phyloP scores from a whole-genome alignment of 2,797 vertebrate species.

The Pangasius mekongensis region DNA sequence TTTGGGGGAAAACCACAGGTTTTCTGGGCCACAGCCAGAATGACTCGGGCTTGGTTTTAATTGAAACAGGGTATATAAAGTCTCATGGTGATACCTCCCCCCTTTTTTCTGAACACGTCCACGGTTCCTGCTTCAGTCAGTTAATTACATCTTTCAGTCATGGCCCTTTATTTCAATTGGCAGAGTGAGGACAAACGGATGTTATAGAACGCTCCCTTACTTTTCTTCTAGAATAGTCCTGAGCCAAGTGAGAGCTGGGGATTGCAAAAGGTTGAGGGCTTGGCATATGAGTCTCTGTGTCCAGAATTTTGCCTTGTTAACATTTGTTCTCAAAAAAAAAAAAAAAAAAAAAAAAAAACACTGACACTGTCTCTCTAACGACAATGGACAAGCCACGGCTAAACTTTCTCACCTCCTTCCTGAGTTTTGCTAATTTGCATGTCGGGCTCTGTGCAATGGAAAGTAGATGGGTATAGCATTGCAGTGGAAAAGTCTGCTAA shows the following conservation, averaged over 20 bases:
- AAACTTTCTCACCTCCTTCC: constrained; percentile 38
- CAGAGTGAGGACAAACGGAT: constrained; percentile 52
- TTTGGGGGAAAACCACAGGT: constrained; percentile 59
- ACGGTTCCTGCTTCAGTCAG: constrained; percentile 48
- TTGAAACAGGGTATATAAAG: constrained; percentile 59
- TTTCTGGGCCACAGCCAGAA: constrained; percentile 60
- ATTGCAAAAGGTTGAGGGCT: constrained; percentile 6
- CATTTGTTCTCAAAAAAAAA: constrained; percentile 2
- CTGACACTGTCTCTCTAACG: constrained; percentile 25
- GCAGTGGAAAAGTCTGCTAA: constrained; percentile 47
- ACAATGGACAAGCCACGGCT: constrained; percentile 36
- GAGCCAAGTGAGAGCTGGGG: constrained; percentile 17
- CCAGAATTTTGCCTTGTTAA: constrained; percentile 20
- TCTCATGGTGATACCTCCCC: constrained; percentile 48
- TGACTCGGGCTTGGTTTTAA: constrained; percentile 59
- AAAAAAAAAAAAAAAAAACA: constrained; percentile 16
- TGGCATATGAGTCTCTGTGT: constrained; percentile 3
- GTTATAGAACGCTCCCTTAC: constrained; percentile 47
- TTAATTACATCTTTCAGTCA: constrained; percentile 60
- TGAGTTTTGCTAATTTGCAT: constrained; percentile 51
- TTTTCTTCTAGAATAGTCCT: constrained; percentile 32
- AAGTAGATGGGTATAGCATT: constrained; percentile 43
- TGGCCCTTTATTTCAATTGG: constrained; percentile 52
- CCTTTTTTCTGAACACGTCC: constrained; percentile 44
- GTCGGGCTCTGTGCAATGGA: constrained; percentile 31